A percentile compares a stretch with the other conserved stretches of the same genome.
phyloP scores from a whole-genome alignment of 2,113 vertebrate species.

The Charina bottae region DNA sequence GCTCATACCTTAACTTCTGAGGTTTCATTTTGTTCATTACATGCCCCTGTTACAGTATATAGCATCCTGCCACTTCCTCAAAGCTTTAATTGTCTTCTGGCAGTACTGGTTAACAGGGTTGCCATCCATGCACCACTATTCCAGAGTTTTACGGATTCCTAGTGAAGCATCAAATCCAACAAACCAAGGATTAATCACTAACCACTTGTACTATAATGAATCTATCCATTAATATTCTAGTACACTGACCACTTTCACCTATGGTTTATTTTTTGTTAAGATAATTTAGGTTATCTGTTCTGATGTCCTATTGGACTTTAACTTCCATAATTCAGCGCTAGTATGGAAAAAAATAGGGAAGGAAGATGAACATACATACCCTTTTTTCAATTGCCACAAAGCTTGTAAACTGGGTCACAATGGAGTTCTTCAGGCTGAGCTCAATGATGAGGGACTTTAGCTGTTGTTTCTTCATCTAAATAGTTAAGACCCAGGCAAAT shows the following conservation, averaged over 20 bases:
- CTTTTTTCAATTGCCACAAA: slow-evolving; percentile 89
- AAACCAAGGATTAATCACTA: not conserved
- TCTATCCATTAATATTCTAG: not conserved
- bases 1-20: not conserved
- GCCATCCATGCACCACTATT: not conserved
- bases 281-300: not conserved
- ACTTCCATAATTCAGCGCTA: not conserved
- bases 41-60: not conserved
- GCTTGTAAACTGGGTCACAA: slow-evolving; percentile 89
- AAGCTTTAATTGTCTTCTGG: not conserved
- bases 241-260: not conserved
- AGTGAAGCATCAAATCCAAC: not conserved
- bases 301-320: not conserved
- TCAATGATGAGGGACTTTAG: slow-evolving; percentile 82
- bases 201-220: not conserved
- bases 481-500: slow-evolving; percentile 32
- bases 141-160: not conserved
- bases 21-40: not conserved
- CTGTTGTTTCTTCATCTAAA: slow-evolving; percentile 83
- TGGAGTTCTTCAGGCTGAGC: slow-evolving; percentile 86
- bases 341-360: not conserved
- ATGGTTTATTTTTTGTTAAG: not conserved
- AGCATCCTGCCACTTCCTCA: not conserved
- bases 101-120: not conserved
- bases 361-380: slow-evolving; percentile 71